Evolutionary conservation across 2,888 invertebrate genomes (phyloP).

Genomic region (Epistrophe grossulariae): DNA sequence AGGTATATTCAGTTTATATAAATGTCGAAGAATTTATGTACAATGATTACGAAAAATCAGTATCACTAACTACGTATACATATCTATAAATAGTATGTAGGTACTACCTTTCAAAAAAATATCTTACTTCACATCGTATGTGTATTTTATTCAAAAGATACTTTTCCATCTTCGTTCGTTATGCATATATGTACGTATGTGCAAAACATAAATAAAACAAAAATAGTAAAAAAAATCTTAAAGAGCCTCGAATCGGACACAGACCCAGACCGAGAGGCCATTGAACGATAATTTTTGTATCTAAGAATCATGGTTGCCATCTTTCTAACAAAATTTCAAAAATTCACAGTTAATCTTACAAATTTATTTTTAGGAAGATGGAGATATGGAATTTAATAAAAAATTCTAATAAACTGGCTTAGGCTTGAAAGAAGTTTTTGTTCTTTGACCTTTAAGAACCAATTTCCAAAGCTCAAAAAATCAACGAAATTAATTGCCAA

Average conservation of each 20-base stretch:
- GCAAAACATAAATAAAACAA: slow-evolving; percentile 15
- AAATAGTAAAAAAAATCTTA: slow-evolving; percentile 39
- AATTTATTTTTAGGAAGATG: no score
- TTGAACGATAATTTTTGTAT: slow-evolving; percentile 57
- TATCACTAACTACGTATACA: not conserved
- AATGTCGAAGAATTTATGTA: slow-evolving; percentile 42
- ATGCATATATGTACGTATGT: slow-evolving; percentile 43
- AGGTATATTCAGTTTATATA: slow-evolving; percentile 9
- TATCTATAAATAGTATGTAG: slow-evolving; percentile 8
- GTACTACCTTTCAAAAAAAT: slow-evolving; percentile 54
- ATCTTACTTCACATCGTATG: slow-evolving; percentile 42
- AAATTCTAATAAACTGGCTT: no score
- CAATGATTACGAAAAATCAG: slow-evolving; percentile 64
- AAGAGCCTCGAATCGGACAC: slow-evolving; percentile 46
- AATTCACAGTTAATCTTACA: not conserved
- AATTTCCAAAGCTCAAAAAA: not conserved
- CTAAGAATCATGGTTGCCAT: slow-evolving; percentile 10
- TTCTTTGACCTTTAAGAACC: no score
- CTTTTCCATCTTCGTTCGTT: slow-evolving; percentile 45
- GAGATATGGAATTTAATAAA: no score
- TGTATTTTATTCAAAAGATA: slow-evolving; percentile 18
- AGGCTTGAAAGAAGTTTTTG: no score
- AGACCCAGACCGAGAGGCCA: slow-evolving; percentile 58
- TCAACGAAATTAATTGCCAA: not conserved
- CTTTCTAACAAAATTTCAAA: not conserved